Percentiles rank a stretch among this genome's conserved stretches.
Evolutionary conservation across 2,888 invertebrate species (phyloP).

Genomic region (Ormia ochracea): DNA sequence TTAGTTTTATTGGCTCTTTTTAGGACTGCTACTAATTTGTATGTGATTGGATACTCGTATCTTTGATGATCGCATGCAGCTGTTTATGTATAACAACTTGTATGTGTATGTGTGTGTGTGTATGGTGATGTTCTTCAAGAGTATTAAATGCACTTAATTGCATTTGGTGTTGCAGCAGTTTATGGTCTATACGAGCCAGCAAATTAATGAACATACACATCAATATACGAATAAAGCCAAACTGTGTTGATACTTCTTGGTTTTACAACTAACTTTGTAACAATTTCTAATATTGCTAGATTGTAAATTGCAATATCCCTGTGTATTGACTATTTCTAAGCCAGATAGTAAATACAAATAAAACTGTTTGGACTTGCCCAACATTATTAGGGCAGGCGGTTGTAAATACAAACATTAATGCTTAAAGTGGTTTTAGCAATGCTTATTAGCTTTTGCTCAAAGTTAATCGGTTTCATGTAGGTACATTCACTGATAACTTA

Average conservation of each 20-base stretch:
- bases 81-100: background rate
- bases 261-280: slow-evolving; percentile 10
- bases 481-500: slow-evolving; percentile 1
- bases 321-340: slow-evolving; percentile 32
- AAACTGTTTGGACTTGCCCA: background rate
- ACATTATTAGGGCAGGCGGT: background rate
- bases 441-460: slow-evolving; percentile 18
- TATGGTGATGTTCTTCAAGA: slow-evolving; percentile 28
- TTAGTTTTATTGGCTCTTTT: slow-evolving; percentile 50
- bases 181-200: slow-evolving; percentile 7
- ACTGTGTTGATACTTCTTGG: slow-evolving; percentile 35
- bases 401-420: slow-evolving; percentile 45
- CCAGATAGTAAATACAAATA: slow-evolving; percentile 44
- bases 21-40: slow-evolving; percentile 33
- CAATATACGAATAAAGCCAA: background rate
- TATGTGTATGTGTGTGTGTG: background rate
- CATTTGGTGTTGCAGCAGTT: slow-evolving; percentile 45
- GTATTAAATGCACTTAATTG: slow-evolving; percentile 54
- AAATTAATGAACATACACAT: background rate
- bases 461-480: background rate
- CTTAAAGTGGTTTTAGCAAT: background rate
- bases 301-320: background rate
- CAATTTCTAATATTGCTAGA: background rate
- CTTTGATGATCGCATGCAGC: background rate
- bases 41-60: background rate